Evolutionary conservation across 2,113 vertebrate genomes (phyloP), one percentile per base, ranked within the genome.

Genomic region (Sylvietta virens): DNA sequence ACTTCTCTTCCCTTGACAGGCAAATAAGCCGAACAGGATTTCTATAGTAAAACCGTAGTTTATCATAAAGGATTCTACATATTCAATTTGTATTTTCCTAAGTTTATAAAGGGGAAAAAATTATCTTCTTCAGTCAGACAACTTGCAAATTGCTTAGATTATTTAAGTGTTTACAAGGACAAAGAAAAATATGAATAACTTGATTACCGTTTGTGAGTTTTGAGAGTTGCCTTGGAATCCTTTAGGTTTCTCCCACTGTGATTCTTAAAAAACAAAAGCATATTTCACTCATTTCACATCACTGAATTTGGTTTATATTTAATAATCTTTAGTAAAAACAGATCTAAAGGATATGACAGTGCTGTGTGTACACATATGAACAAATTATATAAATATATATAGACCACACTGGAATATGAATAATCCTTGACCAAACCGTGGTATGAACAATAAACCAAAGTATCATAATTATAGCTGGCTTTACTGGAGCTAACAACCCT

Each of bases 211-310:
- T 96, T 96, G 88, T 69, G 95, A 97, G 31, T 94, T 95, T 21
- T 86, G 88, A 94, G 81, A 92, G 89, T 92, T 97, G 92, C 97
- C 98, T 94, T 97, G 93, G 96, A 98, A 98, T 98, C 97, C 98
- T 97, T 98, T 98, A 40, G 98, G 98, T 86, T 98, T 98, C 94
- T 98, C 98, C 98, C 98, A 98, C 56, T 98, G 98, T 51, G 98
- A 98, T 94, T 98, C 98, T 98, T 95, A 94, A 98, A 97, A 62
- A 96, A 93, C 77, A 95, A 88, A 66, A 95, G 30, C 12, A 91
- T 15, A 90, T 56, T 97, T 82, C 6, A 95, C 28, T 69, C 80
- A 84, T n/a, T 51, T 64, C 15, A 64, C 31, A 44, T 64, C 35
- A 70, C 30, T 82, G 57, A 73, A 71, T 65, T 45, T 15, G 16